Percentiles rank a stretch among this genome's conserved stretches.
These are phyloP conservation scores for Hyposoter dolosus DNA, from an alignment of 2,888 invertebrate genomes.

Conservation along the genomic window DNA sequence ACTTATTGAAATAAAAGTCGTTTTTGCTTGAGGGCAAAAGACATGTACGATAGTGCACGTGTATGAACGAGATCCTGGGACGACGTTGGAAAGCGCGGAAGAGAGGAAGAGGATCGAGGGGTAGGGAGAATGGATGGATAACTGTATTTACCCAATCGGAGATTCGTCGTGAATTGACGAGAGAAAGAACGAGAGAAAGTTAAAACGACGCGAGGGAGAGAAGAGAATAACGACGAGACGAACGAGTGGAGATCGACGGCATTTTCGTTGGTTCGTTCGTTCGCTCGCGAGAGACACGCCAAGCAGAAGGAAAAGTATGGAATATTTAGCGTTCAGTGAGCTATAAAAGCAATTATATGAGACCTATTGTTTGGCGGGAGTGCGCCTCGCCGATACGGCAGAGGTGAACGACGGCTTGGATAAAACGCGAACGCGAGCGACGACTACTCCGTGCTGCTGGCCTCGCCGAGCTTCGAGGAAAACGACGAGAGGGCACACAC, in stretches of 20 bases:
- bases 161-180: constrained; percentile 75
- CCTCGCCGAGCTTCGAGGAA: constrained; percentile 38
- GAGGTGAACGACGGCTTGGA: constrained; percentile 74
- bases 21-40: constrained; percentile 55
- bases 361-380: constrained; percentile 83
- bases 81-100: constrained; percentile 33
- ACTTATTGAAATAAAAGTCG: constrained; percentile 62
- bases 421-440: constrained; percentile 47
- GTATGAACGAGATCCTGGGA: constrained; percentile 48
- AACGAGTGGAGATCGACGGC: constrained; percentile 63
- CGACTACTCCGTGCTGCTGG: constrained; percentile 15
- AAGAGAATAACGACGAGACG: constrained; percentile 64
- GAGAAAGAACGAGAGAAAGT: constrained; percentile 79
- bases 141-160: constrained; percentile 82
- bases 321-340: constrained; percentile 85
- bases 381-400: constrained; percentile 83
- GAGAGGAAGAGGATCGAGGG: constrained; percentile 14
- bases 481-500: constrained; percentile 61
- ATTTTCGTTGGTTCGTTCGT: constrained; percentile 45
- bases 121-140: constrained; percentile 34
- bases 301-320: constrained; percentile 83
- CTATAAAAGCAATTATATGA: constrained; percentile 85
- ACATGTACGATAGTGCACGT: constrained; percentile 53
- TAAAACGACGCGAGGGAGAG: constrained; percentile 59
- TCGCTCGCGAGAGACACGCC: constrained; percentile 70